Evolutionary conservation across 2,113 vertebrate genomes (phyloP), one percentile per base, ranked within the genome.

Genomic region (Chelonoidis abingdonii): DNA sequence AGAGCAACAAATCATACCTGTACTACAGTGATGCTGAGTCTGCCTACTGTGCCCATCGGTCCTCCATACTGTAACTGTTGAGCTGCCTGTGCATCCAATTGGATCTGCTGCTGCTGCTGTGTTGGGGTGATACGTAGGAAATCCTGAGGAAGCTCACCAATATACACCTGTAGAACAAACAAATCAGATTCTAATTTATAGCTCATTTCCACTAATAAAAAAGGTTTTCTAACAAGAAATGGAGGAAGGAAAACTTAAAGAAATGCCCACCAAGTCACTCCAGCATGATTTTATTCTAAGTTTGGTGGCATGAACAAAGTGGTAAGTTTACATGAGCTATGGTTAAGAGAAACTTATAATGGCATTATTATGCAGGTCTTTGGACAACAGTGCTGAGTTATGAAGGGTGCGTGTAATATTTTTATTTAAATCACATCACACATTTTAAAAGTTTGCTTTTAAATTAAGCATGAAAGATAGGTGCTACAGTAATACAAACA

Each of bases 21-120:
- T n/a, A 99, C 99, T 84, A 99, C 99, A 0, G 99, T 99, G 96
- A 99, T 98, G 98, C 99, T 99, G 91, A 99, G 99, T 35, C 99
- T 98, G 54, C 99, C 99, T 13, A 99, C 98, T 0, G 99, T 98
- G 69, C 98, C 98, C 75, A 99, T 90, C 1, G 99, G 88, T 44
- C 99, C 99, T 76, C 99, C 99, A 19, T 98, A 99, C 93, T 99
- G 99, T 69, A 99, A 98, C 98, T 99, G 99, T 80, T 99, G 98
- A 14, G 99, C 99, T 1, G 99, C 98, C 96, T 99, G 99, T 1
- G 99, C 99, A 7, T 99, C 99, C 97, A 99, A 93, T 90, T 99
- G 99, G 49, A 99, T 98, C 97, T 99, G 99, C 97, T 99, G 99
- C 80, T 99, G 99, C 95, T 99, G 99, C 79, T 99, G 99, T 0